phyloP scores from a whole-genome alignment of 1,140 invertebrate species.

The Drepana arcuata region DNA sequence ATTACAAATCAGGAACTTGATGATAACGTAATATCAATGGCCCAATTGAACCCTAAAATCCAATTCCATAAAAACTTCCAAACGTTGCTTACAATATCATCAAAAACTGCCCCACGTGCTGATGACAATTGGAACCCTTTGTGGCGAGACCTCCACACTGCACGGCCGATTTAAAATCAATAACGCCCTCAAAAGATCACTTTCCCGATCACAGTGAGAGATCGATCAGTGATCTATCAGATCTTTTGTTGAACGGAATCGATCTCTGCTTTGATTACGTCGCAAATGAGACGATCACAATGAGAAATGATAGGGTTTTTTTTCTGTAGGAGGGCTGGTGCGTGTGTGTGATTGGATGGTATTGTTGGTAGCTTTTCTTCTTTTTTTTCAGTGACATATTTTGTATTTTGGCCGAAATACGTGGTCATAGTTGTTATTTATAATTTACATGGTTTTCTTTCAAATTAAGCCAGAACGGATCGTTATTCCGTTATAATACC shows the following conservation, averaged over 20 bases:
- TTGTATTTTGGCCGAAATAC: too few relatives aligned
- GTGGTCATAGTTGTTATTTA: too few relatives aligned
- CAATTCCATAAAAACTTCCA: too few relatives aligned
- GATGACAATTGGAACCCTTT: conserved; percentile 28
- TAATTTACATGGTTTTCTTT: too few relatives aligned
- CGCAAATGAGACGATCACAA: conserved; percentile 17
- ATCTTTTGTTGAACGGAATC: conserved; percentile 57
- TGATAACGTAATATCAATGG: too few relatives aligned
- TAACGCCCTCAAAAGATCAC: conserved; percentile 54
- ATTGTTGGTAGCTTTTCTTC: background rate
- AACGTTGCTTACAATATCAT: too few relatives aligned
- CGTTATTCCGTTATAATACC: too few relatives aligned
- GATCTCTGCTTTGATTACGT: conserved; percentile 49
- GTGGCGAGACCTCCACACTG: conserved; percentile 31
- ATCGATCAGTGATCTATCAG: conserved; percentile 60
- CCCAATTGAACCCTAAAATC: too few relatives aligned
- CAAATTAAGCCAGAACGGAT: too few relatives aligned
- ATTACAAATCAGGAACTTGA: too few relatives aligned
- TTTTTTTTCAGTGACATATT: background rate
- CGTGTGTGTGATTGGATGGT: conserved; percentile 34
- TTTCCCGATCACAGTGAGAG: conserved; percentile 59
- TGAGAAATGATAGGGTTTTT: conserved; percentile 17
- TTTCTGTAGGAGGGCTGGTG: conserved; percentile 29
- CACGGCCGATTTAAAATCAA: conserved; percentile 61
- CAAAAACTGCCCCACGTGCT: too few relatives aligned